Percentiles rank a stretch among this genome's conserved stretches.
These are phyloP conservation scores for Drosophila virilis DNA, from an alignment of 1,140 invertebrate genomes.

Conservation along the genomic window DNA sequence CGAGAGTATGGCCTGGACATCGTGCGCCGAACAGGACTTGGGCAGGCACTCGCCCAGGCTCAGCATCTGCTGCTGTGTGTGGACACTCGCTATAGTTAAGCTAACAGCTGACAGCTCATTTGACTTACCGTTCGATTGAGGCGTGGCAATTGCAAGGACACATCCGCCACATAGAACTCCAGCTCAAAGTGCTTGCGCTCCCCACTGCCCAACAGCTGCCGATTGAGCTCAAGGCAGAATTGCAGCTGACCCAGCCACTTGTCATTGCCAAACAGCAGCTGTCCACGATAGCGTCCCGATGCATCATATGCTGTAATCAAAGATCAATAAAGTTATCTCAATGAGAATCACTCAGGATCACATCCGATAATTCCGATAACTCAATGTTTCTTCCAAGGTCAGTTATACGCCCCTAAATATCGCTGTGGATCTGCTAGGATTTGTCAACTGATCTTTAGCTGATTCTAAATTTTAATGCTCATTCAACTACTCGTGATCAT, in stretches of 20 bases:
- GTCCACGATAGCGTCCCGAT: slow-evolving; percentile 91
- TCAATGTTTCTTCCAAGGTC: too few relatives aligned
- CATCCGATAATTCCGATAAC: too few relatives aligned
- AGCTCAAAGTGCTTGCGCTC: slow-evolving; percentile 78
- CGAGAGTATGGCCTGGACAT: slow-evolving; percentile 87
- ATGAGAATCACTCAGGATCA: too few relatives aligned
- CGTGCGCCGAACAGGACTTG: slow-evolving; percentile 87
- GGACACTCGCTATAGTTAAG: too few relatives aligned
- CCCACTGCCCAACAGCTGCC: slow-evolving; percentile 44
- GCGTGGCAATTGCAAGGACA: slow-evolving; percentile 54
- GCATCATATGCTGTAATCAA: slow-evolving; percentile 89
- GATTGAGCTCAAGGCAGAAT: slow-evolving; percentile 79
- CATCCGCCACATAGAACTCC: slow-evolving; percentile 73
- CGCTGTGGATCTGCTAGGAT: too few relatives aligned
- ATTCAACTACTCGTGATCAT: too few relatives aligned
- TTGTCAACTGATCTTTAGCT: too few relatives aligned
- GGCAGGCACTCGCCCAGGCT: slow-evolving; percentile 89
- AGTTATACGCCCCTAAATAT: too few relatives aligned
- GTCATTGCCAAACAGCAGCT: slow-evolving; percentile 92
- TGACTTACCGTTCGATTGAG: slow-evolving; percentile 65
- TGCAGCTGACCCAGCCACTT: slow-evolving; percentile 90
- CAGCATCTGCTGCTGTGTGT: slow-evolving; percentile 49
- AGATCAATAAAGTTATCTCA: background rate
- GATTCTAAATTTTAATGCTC: too few relatives aligned
- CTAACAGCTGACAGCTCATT: too few relatives aligned